Evolutionary conservation across 2,113 vertebrate genomes (phyloP).

Genomic region (Myocastor coypus): DNA sequence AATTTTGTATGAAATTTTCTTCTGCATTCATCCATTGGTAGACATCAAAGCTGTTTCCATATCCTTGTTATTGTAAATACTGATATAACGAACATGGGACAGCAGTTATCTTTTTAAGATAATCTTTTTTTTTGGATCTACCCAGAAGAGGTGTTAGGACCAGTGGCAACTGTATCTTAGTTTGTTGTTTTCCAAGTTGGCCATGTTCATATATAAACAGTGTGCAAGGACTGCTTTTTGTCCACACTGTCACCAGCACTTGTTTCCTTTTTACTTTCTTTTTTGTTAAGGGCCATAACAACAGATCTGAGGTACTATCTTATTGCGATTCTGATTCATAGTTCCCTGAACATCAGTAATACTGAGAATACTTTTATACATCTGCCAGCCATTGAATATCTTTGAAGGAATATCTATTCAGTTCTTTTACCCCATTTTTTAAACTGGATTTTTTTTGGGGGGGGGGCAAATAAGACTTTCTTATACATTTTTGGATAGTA

Average conservation of each 20-base stretch:
- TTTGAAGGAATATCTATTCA: not conserved
- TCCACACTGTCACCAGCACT: not conserved
- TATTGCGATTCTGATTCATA: not conserved
- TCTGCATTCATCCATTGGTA: not conserved
- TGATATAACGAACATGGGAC: not conserved
- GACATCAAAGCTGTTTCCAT: not conserved
- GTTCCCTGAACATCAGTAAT: not conserved
- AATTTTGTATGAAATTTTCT: not conserved
- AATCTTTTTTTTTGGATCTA: not conserved
- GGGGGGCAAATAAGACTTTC: not conserved
- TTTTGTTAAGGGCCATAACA: not conserved
- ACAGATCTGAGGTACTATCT: not conserved
- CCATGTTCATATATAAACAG: not conserved
- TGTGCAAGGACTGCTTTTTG: not conserved
- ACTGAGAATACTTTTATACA: not conserved
- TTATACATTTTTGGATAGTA: not conserved
- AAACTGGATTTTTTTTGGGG: not conserved
- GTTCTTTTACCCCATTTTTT: not conserved
- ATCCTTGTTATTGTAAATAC: not conserved
- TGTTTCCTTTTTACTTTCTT: not conserved
- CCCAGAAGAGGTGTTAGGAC: not conserved
- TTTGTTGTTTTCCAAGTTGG: not conserved
- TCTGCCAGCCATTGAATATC: not conserved
- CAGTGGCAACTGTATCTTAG: not conserved
- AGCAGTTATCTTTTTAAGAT: not conserved